phyloP scores from a whole-genome alignment of 2,113 vertebrate genomes.

The Megaleporinus macrocephalus region DNA sequence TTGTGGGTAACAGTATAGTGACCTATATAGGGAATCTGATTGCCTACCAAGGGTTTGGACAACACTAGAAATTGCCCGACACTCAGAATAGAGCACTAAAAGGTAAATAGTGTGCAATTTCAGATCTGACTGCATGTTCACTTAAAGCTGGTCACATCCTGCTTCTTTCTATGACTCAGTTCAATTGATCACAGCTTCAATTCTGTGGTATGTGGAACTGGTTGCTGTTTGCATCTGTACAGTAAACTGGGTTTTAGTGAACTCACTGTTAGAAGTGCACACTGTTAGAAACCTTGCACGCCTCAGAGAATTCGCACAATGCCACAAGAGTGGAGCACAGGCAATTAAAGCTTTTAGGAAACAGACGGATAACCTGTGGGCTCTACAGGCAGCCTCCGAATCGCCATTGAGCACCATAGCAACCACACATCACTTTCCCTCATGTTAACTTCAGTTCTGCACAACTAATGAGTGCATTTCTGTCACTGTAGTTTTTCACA shows the following conservation, averaged over 20 bases:
- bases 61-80: too few relatives aligned
- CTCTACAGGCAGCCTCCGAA: neutral
- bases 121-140: neutral
- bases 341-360: constrained; percentile 36
- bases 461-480: neutral
- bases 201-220: neutral
- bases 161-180: neutral
- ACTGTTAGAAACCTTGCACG: neutral
- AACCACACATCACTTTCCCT: constrained; percentile 12
- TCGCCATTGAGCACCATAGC: constrained; percentile 22
- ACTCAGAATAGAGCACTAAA: too few relatives aligned
- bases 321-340: neutral
- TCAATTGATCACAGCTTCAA: neutral
- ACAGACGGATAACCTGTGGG: constrained; percentile 2
- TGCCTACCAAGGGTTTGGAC: too few relatives aligned
- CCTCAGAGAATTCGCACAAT: neutral
- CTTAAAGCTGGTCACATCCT: neutral
- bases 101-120: too few relatives aligned
- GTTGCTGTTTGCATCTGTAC: neutral
- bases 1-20: too few relatives aligned
- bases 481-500: neutral
- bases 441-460: neutral
- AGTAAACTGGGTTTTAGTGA: neutral
- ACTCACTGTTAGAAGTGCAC: neutral
- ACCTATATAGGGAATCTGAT: too few relatives aligned